phyloP scores from a whole-genome alignment of 2,113 vertebrate genomes.

The Cebidichthys violaceus region DNA sequence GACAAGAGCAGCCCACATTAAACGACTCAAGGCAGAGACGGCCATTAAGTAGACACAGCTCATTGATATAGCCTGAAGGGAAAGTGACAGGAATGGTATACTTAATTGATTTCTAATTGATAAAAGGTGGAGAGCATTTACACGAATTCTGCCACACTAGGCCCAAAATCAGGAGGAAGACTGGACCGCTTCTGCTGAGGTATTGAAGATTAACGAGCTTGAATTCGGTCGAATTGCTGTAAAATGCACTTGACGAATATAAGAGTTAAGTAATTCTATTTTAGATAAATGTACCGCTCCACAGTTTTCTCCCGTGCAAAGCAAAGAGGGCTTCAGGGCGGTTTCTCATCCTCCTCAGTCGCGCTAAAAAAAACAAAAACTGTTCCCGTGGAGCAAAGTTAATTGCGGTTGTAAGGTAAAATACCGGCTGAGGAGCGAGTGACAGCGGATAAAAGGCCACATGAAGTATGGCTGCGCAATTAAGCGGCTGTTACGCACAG shows the following conservation, averaged over 20 bases:
- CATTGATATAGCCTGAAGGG: slow-evolving; percentile 38
- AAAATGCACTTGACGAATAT: background rate
- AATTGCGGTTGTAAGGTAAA: slow-evolving; percentile 42
- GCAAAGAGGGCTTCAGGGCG: background rate
- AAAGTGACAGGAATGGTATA: slow-evolving; percentile 32
- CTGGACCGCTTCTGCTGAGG: background rate
- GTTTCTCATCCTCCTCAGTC: background rate
- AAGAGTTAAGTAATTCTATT: background rate
- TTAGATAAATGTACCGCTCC: background rate
- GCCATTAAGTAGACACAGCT: slow-evolving; percentile 63
- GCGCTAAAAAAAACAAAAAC: background rate
- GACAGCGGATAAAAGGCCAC: slow-evolving; percentile 47
- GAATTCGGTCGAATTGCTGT: background rate
- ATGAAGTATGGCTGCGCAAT: slow-evolving; percentile 26
- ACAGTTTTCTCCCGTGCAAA: background rate
- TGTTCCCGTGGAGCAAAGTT: slow-evolving; percentile 21
- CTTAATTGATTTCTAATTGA: slow-evolving; percentile 45
- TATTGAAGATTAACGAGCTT: background rate
- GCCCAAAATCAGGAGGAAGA: background rate
- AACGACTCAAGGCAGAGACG: slow-evolving; percentile 44
- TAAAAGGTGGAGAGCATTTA: background rate
- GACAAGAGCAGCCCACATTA: slow-evolving; percentile 60
- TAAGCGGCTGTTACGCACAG: slow-evolving; percentile 34
- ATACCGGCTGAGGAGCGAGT: slow-evolving; percentile 8
- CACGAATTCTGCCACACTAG: background rate